Evolutionary conservation across 2,888 invertebrate species (phyloP), one percentile per base, ranked within the genome.

Genomic region (Andricus quercusramuli): DNA sequence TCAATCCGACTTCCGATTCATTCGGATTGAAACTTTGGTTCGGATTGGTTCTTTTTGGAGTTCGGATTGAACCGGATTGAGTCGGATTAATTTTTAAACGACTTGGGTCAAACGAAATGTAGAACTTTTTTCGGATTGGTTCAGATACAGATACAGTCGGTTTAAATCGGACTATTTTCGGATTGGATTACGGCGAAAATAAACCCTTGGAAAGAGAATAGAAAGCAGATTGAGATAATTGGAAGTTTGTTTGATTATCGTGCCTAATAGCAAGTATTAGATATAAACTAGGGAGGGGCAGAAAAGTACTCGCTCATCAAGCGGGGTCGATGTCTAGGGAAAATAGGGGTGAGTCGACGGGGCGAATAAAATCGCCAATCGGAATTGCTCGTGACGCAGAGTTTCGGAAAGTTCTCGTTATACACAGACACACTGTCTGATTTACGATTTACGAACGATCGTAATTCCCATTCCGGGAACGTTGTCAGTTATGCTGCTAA

Each of bases 401-500:
- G 82, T 86, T 86, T 85, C 86, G 66, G 78, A 84, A 86, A 86
- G 83, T 86, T 85, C 82, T 83, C 83, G 83, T 83, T 83, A 83
- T 80, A 82, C 82, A 77, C 78, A 56, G 25, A 56, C 56, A 74
- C 56, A 51, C 56, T 56, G 37, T 56, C 83, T 86, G 86, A 85
- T 85, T 86, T 86, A 87, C 85, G 86, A 85, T 87, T 87, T 84
- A 84, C 83, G 80, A 85, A 85, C 82, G 83, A 86, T 86, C 86
- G 84, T 84, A 83, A 83, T 80, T 85, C 76, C 80, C 80, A 83
- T 83, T 83, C 79, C 80, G 80, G 76, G 80, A 82, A 84, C 83
- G 83, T 80, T 82, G 83, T 85, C 86, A 84, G 81, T 83, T 83
- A 81, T 81, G 3, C 78, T 82, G 84, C 83, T 84, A 85, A 86